A percentile compares a stretch with the other conserved stretches of the same genome.
These are phyloP conservation scores for Scaptomyza caliginosa DNA, from an alignment of 2,888 invertebrate species.

Conservation along the genomic window DNA sequence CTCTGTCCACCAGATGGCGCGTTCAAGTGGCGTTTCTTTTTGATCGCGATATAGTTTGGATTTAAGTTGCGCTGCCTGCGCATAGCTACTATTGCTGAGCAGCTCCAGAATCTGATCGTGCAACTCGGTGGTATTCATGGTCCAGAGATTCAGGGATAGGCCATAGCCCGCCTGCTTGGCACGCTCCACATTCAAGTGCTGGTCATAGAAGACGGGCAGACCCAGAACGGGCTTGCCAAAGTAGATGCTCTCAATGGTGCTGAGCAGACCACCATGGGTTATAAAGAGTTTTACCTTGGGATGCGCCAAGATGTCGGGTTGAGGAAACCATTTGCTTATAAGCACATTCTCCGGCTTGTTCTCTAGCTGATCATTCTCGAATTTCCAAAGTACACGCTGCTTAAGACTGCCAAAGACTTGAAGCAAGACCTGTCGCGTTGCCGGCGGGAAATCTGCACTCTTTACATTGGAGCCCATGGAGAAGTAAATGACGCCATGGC, in stretches of 20 bases:
- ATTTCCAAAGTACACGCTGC: slow-evolving; percentile 84
- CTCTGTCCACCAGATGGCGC: slow-evolving; percentile 82
- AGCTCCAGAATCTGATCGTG: slow-evolving; percentile 59
- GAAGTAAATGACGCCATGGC: slow-evolving; percentile 84
- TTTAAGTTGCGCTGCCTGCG: slow-evolving; percentile 37
- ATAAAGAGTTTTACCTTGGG: slow-evolving; percentile 84
- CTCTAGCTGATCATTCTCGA: slow-evolving; percentile 77
- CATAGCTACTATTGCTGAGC: slow-evolving; percentile 60
- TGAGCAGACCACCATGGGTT: slow-evolving; percentile 84
- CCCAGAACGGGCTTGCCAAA: slow-evolving; percentile 85
- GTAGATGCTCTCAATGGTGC: slow-evolving; percentile 84
- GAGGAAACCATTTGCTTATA: slow-evolving; percentile 84
- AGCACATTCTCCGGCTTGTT: slow-evolving; percentile 74
- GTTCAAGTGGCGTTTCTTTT: slow-evolving; percentile 75
- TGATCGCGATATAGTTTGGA: slow-evolving; percentile 80
- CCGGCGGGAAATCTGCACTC: slow-evolving; percentile 65
- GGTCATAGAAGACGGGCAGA: slow-evolving; percentile 85
- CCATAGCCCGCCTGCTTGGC: slow-evolving; percentile 84
- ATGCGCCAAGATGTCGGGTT: slow-evolving; percentile 84
- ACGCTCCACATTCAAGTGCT: slow-evolving; percentile 84
- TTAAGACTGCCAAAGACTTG: slow-evolving; percentile 59
- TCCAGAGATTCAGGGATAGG: slow-evolving; percentile 75
- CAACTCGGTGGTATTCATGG: slow-evolving; percentile 78
- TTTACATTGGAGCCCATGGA: slow-evolving; percentile 84
- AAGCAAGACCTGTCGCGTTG: slow-evolving; percentile 59